phyloP scores from a whole-genome alignment of 2,888 invertebrate genomes.

The Cheiracanthium punctorium region DNA sequence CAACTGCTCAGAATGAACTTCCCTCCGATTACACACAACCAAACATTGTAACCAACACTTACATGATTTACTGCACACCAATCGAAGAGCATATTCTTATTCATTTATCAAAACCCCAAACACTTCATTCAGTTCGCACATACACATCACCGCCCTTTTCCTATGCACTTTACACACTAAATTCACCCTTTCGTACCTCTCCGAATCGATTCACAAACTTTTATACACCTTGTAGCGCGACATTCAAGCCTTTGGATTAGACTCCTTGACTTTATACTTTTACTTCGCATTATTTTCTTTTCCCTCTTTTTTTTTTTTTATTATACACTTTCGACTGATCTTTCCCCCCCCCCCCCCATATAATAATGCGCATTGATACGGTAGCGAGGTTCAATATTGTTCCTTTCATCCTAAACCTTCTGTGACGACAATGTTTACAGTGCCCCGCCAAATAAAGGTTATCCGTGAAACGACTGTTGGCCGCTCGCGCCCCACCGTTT shows the following conservation, averaged over 20 bases:
- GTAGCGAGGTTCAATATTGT: constrained; percentile 1
- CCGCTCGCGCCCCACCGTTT: constrained; percentile 53
- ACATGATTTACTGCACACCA: neutral
- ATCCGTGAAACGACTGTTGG: constrained; percentile 61
- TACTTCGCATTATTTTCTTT: no score
- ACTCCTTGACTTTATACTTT: neutral
- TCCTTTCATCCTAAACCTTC: constrained; percentile 9
- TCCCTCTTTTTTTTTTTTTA: no score
- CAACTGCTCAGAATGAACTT: neutral
- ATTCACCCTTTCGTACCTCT: neutral
- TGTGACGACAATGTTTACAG: constrained; percentile 66
- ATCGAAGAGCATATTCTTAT: neutral
- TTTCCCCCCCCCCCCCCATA: neutral
- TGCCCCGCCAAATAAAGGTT: constrained; percentile 59
- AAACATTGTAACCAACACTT: neutral
- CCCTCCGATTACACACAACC: neutral
- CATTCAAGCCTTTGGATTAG: neutral
- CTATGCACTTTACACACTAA: neutral
- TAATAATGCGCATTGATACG: neutral
- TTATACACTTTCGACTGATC: no score
- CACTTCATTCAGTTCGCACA: neutral
- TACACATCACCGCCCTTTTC: neutral
- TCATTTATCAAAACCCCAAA: neutral
- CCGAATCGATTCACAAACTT: neutral
- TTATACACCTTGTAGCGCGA: neutral